Evolutionary conservation across 2,113 vertebrate genomes (phyloP).

Genomic region (Pycnonotus jocosus): DNA sequence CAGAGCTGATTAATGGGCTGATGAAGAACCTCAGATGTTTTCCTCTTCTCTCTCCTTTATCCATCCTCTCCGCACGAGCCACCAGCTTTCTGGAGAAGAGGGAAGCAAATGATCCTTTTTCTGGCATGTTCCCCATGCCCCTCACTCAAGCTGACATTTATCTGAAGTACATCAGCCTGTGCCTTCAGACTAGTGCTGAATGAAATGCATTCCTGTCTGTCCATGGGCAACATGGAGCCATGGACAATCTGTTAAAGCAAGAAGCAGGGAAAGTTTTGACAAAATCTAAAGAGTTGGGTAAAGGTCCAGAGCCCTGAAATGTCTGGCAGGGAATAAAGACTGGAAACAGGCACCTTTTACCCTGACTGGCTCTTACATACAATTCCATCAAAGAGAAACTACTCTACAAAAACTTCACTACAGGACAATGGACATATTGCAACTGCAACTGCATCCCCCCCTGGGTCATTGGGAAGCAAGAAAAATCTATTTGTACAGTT

Average conservation of each 20-base stretch:
- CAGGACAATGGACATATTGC: rapidly evolving
- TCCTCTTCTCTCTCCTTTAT: not conserved
- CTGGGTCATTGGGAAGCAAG: rapidly evolving
- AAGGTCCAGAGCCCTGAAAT: not conserved
- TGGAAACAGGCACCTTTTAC: not conserved
- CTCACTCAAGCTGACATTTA: not conserved
- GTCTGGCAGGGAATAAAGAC: not conserved
- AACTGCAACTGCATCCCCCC: not conserved
- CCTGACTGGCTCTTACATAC: not conserved
- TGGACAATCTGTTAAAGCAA: not conserved
- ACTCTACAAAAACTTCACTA: not conserved
- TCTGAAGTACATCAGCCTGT: not conserved
- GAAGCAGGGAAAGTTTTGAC: not conserved
- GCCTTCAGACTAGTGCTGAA: not conserved
- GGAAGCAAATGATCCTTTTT: not conserved
- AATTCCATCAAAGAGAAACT: not conserved
- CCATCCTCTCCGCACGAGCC: not conserved
- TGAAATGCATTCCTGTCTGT: not conserved
- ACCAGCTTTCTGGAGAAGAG: not conserved
- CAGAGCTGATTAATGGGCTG: not conserved
- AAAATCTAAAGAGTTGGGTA: not conserved
- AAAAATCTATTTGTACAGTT: not conserved
- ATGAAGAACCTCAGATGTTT: not conserved
- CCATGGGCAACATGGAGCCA: not conserved
- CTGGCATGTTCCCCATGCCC: not conserved